Base-by-base conservation (phyloP, 2,888 invertebrate species). In the Pristionchus arcanus region DNA sequence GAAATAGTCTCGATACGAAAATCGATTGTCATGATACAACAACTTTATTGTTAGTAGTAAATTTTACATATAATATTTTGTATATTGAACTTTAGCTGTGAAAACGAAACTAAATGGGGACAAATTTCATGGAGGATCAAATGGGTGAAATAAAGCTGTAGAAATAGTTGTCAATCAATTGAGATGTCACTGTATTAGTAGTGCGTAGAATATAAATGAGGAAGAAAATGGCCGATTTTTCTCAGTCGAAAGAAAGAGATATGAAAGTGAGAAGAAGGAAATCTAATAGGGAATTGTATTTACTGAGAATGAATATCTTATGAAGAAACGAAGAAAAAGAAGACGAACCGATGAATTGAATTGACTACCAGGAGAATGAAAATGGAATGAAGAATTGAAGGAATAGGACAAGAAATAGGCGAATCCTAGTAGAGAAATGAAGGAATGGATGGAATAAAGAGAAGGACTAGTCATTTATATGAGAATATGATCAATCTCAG, bases 191-290 rank as follows among this genome's bases (percentile, higher is more conserved):
- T 74, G 66, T 71, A 81, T 89, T 90, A 83, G 53, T 68, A 55
- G 42, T 63, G 59, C 49, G 77, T 42, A 49, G 83, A 63, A 21
- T n/a, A 28, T 13, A 68, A 66, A 90, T 63, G 88, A 87, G 89
- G 90, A 90, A 89, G 90, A 90, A 90, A 84, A 87, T 86, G 90
- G 81, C 91, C 90, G 90, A 71, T 34, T 11, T 49, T 77, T 77
- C 77, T 77, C 77, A n/a, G 42, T 71, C 31, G 55, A 90, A 71
- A 84, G 53, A 31, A 81, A 49, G 49, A 66, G 81, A 53, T 85
- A 89, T 53, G 63, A 49, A 63, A 86, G 59, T 77, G 77, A 37
- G 77, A 77, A 77, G 31, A 89, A 49, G 42, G 53, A 28, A 71
- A 49, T 63, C 49, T 83, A 83, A 42, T n/a, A 59, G 21, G 19